A percentile compares a stretch with the other conserved stretches of the same genome.
phyloP scores from a whole-genome alignment of 2,888 invertebrate species.

The Yponomeuta plumbellus region DNA sequence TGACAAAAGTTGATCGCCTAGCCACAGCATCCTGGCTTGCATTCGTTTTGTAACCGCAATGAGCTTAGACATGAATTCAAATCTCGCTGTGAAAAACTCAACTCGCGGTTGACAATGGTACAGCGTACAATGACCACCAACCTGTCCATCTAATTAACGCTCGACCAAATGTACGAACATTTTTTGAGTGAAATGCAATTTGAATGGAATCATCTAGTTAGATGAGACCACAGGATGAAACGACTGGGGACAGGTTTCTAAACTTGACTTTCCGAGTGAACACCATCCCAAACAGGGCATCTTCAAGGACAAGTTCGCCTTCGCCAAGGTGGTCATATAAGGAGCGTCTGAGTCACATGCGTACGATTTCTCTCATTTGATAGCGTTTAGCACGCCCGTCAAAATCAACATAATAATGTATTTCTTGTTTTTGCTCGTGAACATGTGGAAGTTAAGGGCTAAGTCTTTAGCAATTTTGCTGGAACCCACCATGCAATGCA shows the following conservation, averaged over 20 bases:
- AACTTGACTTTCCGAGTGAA: not conserved
- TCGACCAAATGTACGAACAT: not conserved
- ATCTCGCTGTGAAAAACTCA: slow-evolving; percentile 5
- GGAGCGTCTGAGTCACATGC: not conserved
- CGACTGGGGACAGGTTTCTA: not conserved
- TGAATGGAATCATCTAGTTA: not conserved
- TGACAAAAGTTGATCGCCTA: not conserved
- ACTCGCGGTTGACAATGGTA: slow-evolving; percentile 7
- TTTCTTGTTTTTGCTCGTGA: not conserved
- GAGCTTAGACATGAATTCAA: slow-evolving; percentile 9
- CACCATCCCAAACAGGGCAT: not conserved
- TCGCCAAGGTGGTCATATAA: not conserved
- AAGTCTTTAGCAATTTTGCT: slow-evolving; percentile 8
- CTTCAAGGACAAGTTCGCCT: not conserved
- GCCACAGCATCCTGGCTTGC: slow-evolving; percentile 21
- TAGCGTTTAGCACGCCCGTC: not conserved
- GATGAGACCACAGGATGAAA: not conserved
- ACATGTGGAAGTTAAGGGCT: not conserved
- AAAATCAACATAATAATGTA: not conserved
- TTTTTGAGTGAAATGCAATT: not conserved
- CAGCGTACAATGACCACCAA: slow-evolving; percentile 14
- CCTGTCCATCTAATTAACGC: slow-evolving; percentile 1
- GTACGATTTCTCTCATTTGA: not conserved
- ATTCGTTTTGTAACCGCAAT: slow-evolving; percentile 22
- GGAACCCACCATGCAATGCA: slow-evolving; percentile 11